Conservation (phyloP, 2,888 invertebrate species). For the Muscina levida region DNA sequence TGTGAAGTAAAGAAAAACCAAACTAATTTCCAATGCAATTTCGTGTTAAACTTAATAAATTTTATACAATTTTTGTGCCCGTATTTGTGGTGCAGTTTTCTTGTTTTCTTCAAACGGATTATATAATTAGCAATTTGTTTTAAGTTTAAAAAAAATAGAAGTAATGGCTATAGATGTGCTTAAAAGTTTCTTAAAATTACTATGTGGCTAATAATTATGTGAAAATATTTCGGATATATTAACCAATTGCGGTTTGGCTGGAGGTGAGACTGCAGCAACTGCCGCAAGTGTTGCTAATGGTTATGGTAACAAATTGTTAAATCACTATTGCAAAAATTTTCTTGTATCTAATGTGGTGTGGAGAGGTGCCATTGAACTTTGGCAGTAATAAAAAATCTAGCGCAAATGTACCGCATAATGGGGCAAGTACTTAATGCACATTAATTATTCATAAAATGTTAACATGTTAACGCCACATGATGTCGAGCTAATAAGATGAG, state of each 20-base stretch:
- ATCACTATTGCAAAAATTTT: not conserved
- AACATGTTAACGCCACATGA: not conserved
- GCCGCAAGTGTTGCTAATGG: not conserved
- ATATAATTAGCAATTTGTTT: conserved; percentile 29
- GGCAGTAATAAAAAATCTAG: not conserved
- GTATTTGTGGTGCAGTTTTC: not conserved
- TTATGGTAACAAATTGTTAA: not conserved
- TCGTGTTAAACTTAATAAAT: conserved; percentile 49
- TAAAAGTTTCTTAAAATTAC: too few species aligned
- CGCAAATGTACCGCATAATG: not conserved
- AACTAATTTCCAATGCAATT: conserved; percentile 41
- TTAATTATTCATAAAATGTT: not conserved
- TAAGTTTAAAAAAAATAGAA: not conserved
- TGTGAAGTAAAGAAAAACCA: too few species aligned
- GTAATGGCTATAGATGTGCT: too few species aligned
- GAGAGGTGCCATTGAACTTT: not conserved
- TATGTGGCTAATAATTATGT: too few species aligned
- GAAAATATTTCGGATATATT: too few species aligned
- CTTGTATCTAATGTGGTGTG: not conserved
- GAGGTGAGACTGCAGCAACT: not conserved
- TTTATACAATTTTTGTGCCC: conserved; percentile 8
- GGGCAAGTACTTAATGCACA: not conserved
- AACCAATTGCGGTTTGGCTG: not conserved
- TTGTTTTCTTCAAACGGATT: conserved; percentile 20
- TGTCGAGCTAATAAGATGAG: not conserved